These are phyloP conservation scores for Encarsia formosa DNA, from an alignment of 2,888 invertebrate species.

Conservation along the genomic window DNA sequence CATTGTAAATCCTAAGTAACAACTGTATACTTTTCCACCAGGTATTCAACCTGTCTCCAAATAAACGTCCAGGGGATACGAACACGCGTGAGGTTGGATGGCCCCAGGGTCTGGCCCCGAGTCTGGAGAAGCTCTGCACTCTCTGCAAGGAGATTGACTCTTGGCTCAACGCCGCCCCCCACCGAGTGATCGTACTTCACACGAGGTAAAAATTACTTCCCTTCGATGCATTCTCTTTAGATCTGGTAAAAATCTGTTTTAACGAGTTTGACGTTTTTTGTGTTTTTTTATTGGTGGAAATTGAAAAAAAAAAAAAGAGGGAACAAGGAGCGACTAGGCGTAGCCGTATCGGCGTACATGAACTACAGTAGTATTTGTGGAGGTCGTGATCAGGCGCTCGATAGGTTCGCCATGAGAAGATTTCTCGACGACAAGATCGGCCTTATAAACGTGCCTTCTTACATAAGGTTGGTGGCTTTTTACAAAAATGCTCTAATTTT, in stretches of 20 bases:
- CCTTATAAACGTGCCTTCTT: slow-evolving; percentile 68
- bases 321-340: slow-evolving; percentile 78
- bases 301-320: slow-evolving; percentile 61
- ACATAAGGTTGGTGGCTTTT: slow-evolving; percentile 60
- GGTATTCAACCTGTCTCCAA: slow-evolving; percentile 83
- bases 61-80: slow-evolving; percentile 56
- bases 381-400: slow-evolving; percentile 72
- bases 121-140: slow-evolving; percentile 83
- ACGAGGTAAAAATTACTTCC: too few relatives aligned
- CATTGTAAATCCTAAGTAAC: neutral
- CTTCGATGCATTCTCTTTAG: too few relatives aligned
- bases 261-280: too few relatives aligned
- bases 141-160: slow-evolving; percentile 91
- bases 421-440: slow-evolving; percentile 81
- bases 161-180: slow-evolving; percentile 79
- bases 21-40: slow-evolving; percentile 49
- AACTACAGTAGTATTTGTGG: slow-evolving; percentile 92
- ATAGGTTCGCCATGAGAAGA: slow-evolving; percentile 87
- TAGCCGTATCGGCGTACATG: slow-evolving; percentile 88
- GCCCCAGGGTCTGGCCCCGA: slow-evolving; percentile 81
- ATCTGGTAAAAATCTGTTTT: too few relatives aligned
- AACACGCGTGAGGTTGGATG: slow-evolving; percentile 71
- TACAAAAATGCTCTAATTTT: too few relatives aligned
- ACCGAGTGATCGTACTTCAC: slow-evolving; percentile 82
- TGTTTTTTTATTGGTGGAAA: too few relatives aligned